Percentiles rank a stretch among this genome's conserved stretches.
phyloP scores from a whole-genome alignment of 2,888 invertebrate genomes.

The Mythimna vitellina region DNA sequence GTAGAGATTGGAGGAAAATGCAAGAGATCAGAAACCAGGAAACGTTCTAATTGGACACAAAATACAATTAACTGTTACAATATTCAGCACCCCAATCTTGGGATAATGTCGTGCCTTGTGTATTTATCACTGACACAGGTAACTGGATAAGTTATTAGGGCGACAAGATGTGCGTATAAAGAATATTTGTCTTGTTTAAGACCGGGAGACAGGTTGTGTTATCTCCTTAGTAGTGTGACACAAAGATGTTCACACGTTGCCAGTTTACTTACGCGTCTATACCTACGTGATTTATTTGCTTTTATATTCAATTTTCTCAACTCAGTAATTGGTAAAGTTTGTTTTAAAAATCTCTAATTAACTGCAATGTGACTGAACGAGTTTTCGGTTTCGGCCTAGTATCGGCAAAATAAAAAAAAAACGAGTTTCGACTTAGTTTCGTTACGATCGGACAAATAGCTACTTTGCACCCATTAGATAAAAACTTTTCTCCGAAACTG shows the following conservation, averaged over 20 bases:
- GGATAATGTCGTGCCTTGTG: constrained; percentile 71
- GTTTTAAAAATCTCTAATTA: too few species aligned
- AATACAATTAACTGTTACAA: constrained; percentile 68
- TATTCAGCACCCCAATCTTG: constrained; percentile 69
- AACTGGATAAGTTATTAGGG: constrained; percentile 78
- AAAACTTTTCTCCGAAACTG: too few species aligned
- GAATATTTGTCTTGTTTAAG: constrained; percentile 72
- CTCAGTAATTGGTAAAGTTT: too few species aligned
- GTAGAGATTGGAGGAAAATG: constrained; percentile 56
- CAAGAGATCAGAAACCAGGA: constrained; percentile 56
- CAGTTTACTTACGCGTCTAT: background rate
- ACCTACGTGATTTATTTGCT: constrained; percentile 3
- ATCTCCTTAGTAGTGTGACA: constrained; percentile 52
- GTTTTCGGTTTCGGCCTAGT: too few species aligned
- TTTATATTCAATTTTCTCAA: background rate
- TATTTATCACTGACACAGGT: constrained; percentile 77
- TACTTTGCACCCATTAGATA: too few species aligned
- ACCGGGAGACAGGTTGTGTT: constrained; percentile 62
- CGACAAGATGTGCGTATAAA: constrained; percentile 68
- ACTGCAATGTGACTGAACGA: too few species aligned
- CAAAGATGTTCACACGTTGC: constrained; percentile 6
- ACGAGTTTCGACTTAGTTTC: too few species aligned
- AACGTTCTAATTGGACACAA: constrained; percentile 71
- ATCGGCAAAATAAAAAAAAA: too few species aligned
- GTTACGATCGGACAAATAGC: too few species aligned